Evolutionary conservation across 2,113 vertebrate genomes (phyloP).

Genomic region (Hippoglossus stenolepis): DNA sequence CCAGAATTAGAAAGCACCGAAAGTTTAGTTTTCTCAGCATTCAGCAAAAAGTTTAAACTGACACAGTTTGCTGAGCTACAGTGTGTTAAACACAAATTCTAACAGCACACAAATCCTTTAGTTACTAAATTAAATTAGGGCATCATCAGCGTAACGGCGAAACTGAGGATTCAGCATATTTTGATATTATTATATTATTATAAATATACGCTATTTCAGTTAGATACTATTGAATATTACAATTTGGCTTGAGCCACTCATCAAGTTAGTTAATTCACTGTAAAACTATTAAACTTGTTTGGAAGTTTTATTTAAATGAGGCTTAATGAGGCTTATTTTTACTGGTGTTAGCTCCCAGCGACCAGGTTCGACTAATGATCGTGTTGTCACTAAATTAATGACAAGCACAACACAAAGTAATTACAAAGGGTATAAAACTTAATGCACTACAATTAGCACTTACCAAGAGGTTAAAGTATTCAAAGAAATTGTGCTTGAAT

Average conservation of each 20-base stretch:
- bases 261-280: not conserved
- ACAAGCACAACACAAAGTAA: not conserved
- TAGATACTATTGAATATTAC: not conserved
- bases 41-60: not conserved
- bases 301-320: not conserved
- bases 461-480: conserved; percentile 9
- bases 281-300: not conserved
- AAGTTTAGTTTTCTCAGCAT: conserved; percentile 17
- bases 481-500: conserved; percentile 30
- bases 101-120: too few relatives aligned
- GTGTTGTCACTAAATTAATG: not conserved
- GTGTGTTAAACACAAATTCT: too few relatives aligned
- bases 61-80: too few relatives aligned
- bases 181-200: not conserved
- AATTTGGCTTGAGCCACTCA: not conserved
- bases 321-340: too few relatives aligned
- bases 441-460: conserved; percentile 19
- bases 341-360: not conserved
- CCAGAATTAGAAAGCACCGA: conserved; percentile 5
- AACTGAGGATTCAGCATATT: not conserved
- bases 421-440: not conserved
- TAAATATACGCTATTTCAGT: not conserved
- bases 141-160: too few relatives aligned
- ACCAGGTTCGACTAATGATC: not conserved
- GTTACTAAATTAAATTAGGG: too few relatives aligned